phyloP scores from a whole-genome alignment of 2,888 invertebrate genomes.

The Lithophane semibrunnea region DNA sequence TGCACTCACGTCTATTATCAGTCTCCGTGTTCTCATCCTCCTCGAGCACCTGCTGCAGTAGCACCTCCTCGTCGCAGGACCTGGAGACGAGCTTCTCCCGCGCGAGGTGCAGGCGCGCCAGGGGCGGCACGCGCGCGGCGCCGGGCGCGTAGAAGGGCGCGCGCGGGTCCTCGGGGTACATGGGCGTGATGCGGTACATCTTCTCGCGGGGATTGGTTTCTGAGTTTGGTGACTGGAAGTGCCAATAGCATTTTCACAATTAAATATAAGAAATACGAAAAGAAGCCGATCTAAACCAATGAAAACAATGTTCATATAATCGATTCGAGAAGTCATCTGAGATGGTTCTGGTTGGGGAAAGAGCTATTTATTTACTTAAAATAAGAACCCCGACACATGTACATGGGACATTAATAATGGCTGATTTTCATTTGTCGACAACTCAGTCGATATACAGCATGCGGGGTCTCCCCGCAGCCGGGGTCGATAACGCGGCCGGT shows the following conservation, averaged over 20 bases:
- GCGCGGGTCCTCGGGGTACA: constrained; percentile 96
- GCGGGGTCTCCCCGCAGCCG: no score
- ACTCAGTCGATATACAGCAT: no score
- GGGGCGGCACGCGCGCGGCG: constrained; percentile 93
- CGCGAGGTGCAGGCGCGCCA: constrained; percentile 95
- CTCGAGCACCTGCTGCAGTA: constrained; percentile 91
- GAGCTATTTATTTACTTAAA: background rate
- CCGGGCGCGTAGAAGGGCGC: constrained; percentile 97
- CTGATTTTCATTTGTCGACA: no score
- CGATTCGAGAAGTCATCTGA: background rate
- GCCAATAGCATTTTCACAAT: background rate
- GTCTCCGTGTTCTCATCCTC: constrained; percentile 93
- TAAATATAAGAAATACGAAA: background rate
- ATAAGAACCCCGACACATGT: background rate
- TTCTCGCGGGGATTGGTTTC: constrained; percentile 95
- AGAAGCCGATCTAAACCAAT: background rate
- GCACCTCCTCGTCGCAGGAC: constrained; percentile 92
- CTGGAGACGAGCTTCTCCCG: constrained; percentile 94
- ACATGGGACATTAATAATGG: no score
- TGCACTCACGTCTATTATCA: constrained; percentile 91
- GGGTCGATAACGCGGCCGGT: no score
- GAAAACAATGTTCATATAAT: background rate
- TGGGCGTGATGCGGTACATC: constrained; percentile 97
- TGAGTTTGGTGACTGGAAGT: constrained; percentile 93
- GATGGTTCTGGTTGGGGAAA: background rate